Evolutionary conservation across 2,797 vertebrate genomes (phyloP), one percentile per base, ranked within the genome.

Genomic region (Setipinna tenuifilis): DNA sequence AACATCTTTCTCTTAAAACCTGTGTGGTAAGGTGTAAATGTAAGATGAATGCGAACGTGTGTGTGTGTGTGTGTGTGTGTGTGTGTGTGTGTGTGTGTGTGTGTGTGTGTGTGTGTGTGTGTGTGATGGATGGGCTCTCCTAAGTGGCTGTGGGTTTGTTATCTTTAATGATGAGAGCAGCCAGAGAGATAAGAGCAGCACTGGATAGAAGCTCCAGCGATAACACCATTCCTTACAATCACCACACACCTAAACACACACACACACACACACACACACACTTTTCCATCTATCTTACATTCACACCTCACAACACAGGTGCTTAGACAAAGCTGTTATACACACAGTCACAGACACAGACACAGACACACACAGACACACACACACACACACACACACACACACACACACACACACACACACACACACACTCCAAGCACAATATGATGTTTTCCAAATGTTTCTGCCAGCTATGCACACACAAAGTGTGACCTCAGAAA

Each of bases 171-270:
- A 88, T 23, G 54, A 86, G 61, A 65, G 61, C n/a, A 25, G 83
- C 28, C 84, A 82, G 65, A 88, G 54, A 88, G 89, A 89, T 89
- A 89, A 88, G 61, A 21, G 58, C 17, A 1, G 2, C 58, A 59
- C 58, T 59, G 58, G 58, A 59, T 19, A 25, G 61, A 65, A 65
- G n/a, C 9, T 11, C 25, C 61, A 12, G n/a, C 61, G 0, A 65
- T 65, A 65, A 23, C 93, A 93, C 91, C 92, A 92, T 91, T 93
- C 92, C 90, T 65, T 23, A 68, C 25, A 31, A 91, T 93, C 89
- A 21, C 61, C 83, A 90, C 83, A 14, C 12, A 28, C n/a, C 86
- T 89, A 87, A 93, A 94, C 92, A 93, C 65, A 6, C 50, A 89
- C 83, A 21, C 58, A 89, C 83, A 93, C 93, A 88, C 62, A 91